Conservation (phyloP, 1,140 invertebrate genomes). For the Nephila pilipes region DNA sequence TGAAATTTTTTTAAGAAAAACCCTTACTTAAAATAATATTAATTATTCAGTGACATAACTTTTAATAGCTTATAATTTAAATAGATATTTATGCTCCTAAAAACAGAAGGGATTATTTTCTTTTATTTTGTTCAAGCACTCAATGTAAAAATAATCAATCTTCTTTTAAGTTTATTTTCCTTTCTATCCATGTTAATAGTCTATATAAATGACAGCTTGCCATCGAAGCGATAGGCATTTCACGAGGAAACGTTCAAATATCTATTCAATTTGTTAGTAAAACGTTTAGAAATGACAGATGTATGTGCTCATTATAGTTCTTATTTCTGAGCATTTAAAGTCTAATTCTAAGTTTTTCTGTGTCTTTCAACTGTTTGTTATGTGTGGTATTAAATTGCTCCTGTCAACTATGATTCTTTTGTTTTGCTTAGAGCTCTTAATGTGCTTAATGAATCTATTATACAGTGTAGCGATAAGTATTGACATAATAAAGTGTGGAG, state of each 20-base stretch:
- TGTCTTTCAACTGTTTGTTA: neutral
- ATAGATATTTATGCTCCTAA: neutral
- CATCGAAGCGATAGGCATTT: neutral
- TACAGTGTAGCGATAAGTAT: neutral
- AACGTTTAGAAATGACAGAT: neutral
- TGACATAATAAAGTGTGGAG: neutral
- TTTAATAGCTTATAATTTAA: no score
- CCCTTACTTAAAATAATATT: no score
- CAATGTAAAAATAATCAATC: neutral
- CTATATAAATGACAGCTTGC: neutral
- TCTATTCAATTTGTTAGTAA: neutral
- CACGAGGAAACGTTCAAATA: neutral
- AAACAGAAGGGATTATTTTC: neutral
- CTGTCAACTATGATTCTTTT: neutral
- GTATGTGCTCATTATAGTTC: neutral
- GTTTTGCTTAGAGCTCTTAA: neutral
- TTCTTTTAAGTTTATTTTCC: neutral
- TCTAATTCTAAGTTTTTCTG: neutral
- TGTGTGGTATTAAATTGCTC: neutral
- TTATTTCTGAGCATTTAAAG: neutral
- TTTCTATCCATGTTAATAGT: conserved; percentile 37
- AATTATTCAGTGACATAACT: no score
- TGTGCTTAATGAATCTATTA: neutral
- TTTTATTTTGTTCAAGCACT: neutral
- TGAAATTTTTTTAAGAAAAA: no score